Evolutionary conservation across 2,888 invertebrate species (phyloP).

Genomic region (Mellilla xanthometata): DNA sequence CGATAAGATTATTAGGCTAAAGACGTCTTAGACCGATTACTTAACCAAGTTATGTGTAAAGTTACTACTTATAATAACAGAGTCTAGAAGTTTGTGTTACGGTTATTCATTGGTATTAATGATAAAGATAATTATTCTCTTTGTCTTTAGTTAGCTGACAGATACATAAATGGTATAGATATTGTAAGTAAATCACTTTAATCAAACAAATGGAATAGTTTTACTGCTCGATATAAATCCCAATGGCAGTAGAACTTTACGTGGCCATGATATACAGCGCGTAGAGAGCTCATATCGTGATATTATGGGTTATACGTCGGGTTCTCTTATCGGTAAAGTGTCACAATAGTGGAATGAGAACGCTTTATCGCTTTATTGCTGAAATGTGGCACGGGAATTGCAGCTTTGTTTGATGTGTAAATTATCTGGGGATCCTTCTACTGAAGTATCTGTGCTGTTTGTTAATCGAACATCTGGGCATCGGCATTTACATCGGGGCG

Average conservation of each 20-base stretch:
- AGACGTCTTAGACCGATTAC: neutral
- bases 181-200: neutral
- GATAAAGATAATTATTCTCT: too few species aligned
- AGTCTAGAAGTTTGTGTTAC: too few species aligned
- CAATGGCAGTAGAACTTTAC: slow-evolving; percentile 4
- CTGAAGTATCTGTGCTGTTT: too few species aligned
- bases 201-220: neutral
- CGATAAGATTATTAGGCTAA: slow-evolving; percentile 1
- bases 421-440: too few species aligned
- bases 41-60: too few species aligned
- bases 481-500: too few species aligned
- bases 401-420: neutral
- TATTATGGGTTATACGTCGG: slow-evolving; percentile 6
- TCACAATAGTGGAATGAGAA: slow-evolving; percentile 5
- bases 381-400: too few species aligned
- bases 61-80: too few species aligned
- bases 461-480: too few species aligned
- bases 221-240: neutral
- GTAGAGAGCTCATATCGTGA: slow-evolving; percentile 8
- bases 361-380: neutral
- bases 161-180: too few species aligned
- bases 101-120: too few species aligned
- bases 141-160: too few species aligned
- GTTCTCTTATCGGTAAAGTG: slow-evolving; percentile 5
- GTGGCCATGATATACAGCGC: slow-evolving; percentile 5